These are phyloP conservation scores for Sebastes minor DNA, from an alignment of 2,797 vertebrate species.

Conservation along the genomic window DNA sequence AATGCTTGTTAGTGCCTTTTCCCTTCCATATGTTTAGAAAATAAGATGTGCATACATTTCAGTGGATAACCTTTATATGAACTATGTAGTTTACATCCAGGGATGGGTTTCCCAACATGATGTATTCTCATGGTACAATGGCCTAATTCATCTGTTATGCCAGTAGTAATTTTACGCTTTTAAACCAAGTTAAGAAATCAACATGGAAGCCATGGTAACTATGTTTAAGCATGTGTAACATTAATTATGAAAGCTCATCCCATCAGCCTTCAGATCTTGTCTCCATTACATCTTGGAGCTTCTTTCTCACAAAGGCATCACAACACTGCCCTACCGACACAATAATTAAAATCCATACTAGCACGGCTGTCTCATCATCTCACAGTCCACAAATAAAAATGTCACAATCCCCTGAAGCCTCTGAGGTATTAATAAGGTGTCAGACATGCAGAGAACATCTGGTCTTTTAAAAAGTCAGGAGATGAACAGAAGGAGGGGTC, in stretches of 20 bases:
- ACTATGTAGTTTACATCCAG: neutral
- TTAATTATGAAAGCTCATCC: neutral
- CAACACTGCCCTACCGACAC: neutral
- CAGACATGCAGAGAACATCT: conserved; percentile 50
- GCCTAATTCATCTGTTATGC: neutral
- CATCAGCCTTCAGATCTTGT: neutral
- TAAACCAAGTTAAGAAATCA: neutral
- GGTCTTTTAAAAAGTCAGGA: conserved; percentile 40
- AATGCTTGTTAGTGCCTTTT: conserved; percentile 35
- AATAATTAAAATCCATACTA: conserved; percentile 58
- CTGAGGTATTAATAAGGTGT: conserved; percentile 51
- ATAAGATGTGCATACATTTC: neutral
- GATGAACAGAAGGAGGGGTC: conserved; percentile 33
- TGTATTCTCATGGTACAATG: neutral
- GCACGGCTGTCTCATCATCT: conserved; percentile 34
- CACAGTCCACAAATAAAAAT: conserved; percentile 45
- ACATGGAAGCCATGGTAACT: neutral
- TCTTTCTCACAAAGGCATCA: conserved; percentile 13
- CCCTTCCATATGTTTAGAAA: neutral
- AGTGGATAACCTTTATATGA: neutral
- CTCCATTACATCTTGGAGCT: conserved; percentile 7
- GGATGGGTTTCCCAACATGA: neutral
- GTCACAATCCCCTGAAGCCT: conserved; percentile 18
- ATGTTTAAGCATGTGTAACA: conserved; percentile 1
- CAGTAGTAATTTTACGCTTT: conserved; percentile 1